These are phyloP conservation scores for Crotophaga sulcirostris DNA, from an alignment of 2,113 vertebrate species.

Conservation along the genomic window DNA sequence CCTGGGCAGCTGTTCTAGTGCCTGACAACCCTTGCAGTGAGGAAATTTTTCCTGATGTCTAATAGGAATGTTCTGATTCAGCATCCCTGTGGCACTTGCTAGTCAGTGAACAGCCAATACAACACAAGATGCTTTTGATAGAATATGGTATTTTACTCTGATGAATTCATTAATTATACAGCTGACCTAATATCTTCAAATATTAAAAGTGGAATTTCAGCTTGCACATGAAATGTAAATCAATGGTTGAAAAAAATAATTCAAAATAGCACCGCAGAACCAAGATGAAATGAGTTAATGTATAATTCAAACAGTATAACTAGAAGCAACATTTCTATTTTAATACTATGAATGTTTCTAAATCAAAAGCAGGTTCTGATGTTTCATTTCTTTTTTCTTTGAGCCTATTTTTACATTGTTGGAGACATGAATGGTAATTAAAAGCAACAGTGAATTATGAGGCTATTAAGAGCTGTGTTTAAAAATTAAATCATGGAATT, in stretches of 20 bases:
- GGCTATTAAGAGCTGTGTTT: background rate
- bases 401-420: background rate
- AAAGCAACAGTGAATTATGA: constrained; percentile 14
- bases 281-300: constrained; percentile 34
- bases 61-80: background rate
- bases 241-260: background rate
- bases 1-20: too few species aligned
- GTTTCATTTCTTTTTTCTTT: background rate
- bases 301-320: constrained; percentile 39
- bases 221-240: constrained; percentile 13
- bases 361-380: constrained; percentile 16
- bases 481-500: background rate
- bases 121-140: background rate
- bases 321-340: constrained; percentile 47
- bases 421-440: constrained; percentile 24
- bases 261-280: background rate
- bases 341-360: constrained; percentile 13
- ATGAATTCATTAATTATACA: constrained; percentile 4
- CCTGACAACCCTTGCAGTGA: too few species aligned
- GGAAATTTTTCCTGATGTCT: too few species aligned
- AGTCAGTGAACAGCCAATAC: background rate
- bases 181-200: background rate
- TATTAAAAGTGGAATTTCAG: background rate
- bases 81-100: background rate
- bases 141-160: background rate